These are phyloP conservation scores for Nomada fabriciana DNA, from an alignment of 2,888 invertebrate species.

Conservation along the genomic window DNA sequence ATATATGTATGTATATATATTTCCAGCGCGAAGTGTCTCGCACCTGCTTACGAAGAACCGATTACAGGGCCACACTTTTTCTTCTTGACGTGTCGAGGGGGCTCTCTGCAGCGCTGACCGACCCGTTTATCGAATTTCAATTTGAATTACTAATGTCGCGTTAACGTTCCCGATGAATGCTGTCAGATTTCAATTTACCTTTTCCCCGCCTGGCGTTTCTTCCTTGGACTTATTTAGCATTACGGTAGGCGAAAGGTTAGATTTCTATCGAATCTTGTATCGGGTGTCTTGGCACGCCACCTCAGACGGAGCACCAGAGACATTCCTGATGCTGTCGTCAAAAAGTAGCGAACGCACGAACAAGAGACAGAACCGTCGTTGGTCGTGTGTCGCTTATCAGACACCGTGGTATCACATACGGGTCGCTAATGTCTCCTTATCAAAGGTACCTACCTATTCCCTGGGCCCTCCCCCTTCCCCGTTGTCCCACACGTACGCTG, in stretches of 20 bases:
- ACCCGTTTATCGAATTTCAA: conserved; percentile 56
- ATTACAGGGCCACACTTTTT: conserved; percentile 60
- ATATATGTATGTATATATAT: conserved; percentile 26
- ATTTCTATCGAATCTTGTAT: background rate
- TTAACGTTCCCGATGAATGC: conserved; percentile 5
- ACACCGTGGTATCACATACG: conserved; percentile 80
- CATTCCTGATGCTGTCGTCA: conserved; percentile 57
- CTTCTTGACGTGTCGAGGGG: conserved; percentile 49
- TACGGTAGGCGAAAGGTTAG: background rate
- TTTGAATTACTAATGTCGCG: conserved; percentile 34
- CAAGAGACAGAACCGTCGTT: conserved; percentile 67
- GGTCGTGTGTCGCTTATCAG: conserved; percentile 76
- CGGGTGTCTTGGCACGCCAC: background rate
- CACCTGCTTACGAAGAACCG: conserved; percentile 62
- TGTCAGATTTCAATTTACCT: conserved; percentile 12
- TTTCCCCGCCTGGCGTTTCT: background rate
- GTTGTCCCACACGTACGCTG: conserved; percentile 70
- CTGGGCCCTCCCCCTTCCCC: conserved; percentile 56
- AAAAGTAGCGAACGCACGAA: conserved; percentile 63
- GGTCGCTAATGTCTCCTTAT: conserved; percentile 84
- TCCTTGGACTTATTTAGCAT: background rate
- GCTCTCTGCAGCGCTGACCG: background rate
- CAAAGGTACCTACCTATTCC: conserved; percentile 78
- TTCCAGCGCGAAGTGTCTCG: conserved; percentile 48
- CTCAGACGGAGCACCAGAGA: background rate